A percentile compares a stretch with the other conserved stretches of the same genome.
Evolutionary conservation across 2,888 invertebrate genomes (phyloP).

Genomic region (Eupithecia pulchellata): DNA sequence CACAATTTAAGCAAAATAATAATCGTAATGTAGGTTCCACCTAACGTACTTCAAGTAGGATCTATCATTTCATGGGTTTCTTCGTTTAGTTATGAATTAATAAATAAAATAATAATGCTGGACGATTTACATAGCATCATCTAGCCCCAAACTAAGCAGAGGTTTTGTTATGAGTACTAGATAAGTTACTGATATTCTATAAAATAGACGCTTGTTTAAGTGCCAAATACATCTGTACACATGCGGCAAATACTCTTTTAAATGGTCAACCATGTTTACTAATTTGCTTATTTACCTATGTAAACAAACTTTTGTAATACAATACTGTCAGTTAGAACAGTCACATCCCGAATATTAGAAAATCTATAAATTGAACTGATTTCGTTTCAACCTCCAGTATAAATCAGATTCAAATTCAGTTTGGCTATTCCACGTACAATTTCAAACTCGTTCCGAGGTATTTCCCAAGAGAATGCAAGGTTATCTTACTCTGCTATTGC

Average conservation of each 20-base stretch:
- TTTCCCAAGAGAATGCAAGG: conserved; percentile 14
- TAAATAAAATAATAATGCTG: too few species aligned
- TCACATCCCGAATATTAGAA: not conserved
- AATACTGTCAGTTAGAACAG: not conserved
- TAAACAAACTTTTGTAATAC: not conserved
- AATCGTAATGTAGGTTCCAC: not conserved
- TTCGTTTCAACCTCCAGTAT: conserved; percentile 3
- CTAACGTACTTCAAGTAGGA: not conserved
- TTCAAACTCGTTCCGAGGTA: conserved; percentile 16
- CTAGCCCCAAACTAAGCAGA: too few species aligned
- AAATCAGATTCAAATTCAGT: conserved; percentile 21
- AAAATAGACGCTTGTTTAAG: too few species aligned
- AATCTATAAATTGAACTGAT: conserved; percentile 6
- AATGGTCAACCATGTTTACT: not conserved
- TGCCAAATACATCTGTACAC: not conserved
- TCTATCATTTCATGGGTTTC: not conserved
- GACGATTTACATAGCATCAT: too few species aligned
- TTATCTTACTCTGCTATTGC: conserved; percentile 1
- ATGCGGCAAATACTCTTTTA: not conserved
- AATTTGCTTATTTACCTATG: too few species aligned
- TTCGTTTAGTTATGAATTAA: not conserved
- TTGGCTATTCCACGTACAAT: conserved; percentile 19
- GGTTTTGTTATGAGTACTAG: too few species aligned
- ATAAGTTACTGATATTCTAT: too few species aligned
- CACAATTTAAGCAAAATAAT: not conserved